These are phyloP conservation scores for Netelia melanura DNA, from an alignment of 2,888 invertebrate species.

Conservation along the genomic window DNA sequence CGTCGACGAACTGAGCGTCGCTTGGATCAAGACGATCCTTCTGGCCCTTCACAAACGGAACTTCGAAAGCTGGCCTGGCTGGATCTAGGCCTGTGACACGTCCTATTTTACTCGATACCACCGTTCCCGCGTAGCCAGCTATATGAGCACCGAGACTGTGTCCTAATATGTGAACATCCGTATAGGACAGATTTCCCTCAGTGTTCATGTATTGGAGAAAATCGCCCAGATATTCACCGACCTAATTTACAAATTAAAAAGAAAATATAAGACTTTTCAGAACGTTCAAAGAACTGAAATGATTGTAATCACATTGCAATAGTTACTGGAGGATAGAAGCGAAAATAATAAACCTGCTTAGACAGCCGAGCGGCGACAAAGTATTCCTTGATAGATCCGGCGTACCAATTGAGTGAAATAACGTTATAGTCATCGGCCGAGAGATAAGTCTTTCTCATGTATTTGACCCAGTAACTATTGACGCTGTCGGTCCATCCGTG, in stretches of 20 bases:
- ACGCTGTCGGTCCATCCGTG: conserved; percentile 85
- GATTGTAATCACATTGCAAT: not conserved
- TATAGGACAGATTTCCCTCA: conserved; percentile 72
- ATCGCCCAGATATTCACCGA: conserved; percentile 79
- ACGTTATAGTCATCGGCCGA: conserved; percentile 84
- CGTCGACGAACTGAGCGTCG: conserved; percentile 90
- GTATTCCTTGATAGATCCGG: conserved; percentile 77
- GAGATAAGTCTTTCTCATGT: conserved; percentile 84
- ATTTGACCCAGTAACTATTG: conserved; percentile 77
- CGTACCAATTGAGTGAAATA: conserved; percentile 86
- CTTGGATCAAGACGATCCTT: conserved; percentile 86
- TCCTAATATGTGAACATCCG: conserved; percentile 81
- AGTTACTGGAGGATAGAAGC: conserved; percentile 18
- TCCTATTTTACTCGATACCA: conserved; percentile 77
- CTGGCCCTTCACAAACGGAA: conserved; percentile 78
- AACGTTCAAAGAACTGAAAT: not conserved
- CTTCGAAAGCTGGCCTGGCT: conserved; percentile 88
- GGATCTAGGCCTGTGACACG: conserved; percentile 88
- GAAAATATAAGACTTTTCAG: not conserved
- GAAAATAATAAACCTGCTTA: conserved; percentile 70
- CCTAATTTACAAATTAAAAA: conserved; percentile 64
- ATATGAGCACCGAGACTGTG: conserved; percentile 84
- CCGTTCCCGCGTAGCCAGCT: conserved; percentile 79
- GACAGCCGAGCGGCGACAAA: conserved; percentile 74
- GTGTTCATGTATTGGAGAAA: conserved; percentile 78